Base-by-base conservation (phyloP, 2,888 invertebrate genomes). In the Drosophila testacea region DNA sequence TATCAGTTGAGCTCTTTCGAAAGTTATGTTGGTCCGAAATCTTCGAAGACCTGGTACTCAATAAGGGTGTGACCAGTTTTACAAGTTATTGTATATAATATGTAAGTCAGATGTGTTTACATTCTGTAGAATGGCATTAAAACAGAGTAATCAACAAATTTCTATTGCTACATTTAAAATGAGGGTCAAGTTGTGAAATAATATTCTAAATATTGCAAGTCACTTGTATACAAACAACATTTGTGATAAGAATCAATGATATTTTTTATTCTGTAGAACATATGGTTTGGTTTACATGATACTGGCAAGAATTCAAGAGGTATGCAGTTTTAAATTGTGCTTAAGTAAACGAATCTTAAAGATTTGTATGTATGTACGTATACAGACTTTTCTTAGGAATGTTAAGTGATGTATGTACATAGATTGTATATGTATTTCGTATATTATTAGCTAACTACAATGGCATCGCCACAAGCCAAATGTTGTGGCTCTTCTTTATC, bases 381-480 rank as follows among this genome's bases (percentile, higher is more conserved):
- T 10, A 11, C 34, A 34, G 11, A 48, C 16, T 11, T 10, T 7
- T 48, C 6, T 6, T 10, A 4, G 32, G 50, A 36, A 50, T 50
- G 50, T 50, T 22, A 34, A 22, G 50, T 36, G 50, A 36, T 50
- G 22, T 22, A 11, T 22, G 34, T 50, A 46, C 30, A 46, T 13
- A 30, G 11, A 28, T 4, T 4, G n/a, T 9, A 5, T 32, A 22
- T 55, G n/a, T 22, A 22, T 3, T 22, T 22, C 22, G 22, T 22
- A 22, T 22, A 3, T 3, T 3, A 13, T 32, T 41, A 63, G 34
- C n/a, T 61, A 9, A 60, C 46, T 6, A 41, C 11, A 52, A 77
- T 44, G 5, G 11, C 10, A 54, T 82, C 86, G n/a, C 88, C 82
- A 10, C 69, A 74, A 2, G 66, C n/a, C 39, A 87, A 42, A 11